A percentile compares a stretch with the other conserved stretches of the same genome.
Evolutionary conservation across 2,797 vertebrate species (phyloP).

Genomic region (Myotis daubentonii): DNA sequence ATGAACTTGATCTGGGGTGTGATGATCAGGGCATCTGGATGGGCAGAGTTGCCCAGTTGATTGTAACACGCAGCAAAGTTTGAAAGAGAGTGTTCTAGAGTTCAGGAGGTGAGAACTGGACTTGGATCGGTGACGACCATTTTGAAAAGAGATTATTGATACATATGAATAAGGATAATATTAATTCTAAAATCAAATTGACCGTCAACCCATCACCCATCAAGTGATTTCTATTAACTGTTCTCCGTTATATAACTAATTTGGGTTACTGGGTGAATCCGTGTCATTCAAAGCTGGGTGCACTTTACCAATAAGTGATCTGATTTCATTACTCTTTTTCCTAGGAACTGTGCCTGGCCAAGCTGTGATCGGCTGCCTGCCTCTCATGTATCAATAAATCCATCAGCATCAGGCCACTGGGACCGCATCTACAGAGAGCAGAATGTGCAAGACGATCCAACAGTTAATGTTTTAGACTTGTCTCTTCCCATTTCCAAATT

Average conservation of each 20-base stretch:
- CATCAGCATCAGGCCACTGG: constrained; percentile 52
- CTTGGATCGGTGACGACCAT: neutral
- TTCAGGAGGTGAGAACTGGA: neutral
- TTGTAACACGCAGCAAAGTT: neutral
- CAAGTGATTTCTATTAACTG: constrained; percentile 16
- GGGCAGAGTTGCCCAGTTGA: neutral
- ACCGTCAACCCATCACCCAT: neutral
- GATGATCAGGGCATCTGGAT: neutral
- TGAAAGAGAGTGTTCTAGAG: neutral
- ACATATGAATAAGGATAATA: constrained; percentile 36
- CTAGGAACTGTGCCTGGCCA: constrained; percentile 61
- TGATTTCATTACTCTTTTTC: constrained; percentile 62
- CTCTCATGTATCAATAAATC: constrained; percentile 73
- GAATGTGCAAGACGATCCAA: constrained; percentile 60
- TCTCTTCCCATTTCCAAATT: constrained; percentile 77
- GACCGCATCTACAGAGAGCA: constrained; percentile 63
- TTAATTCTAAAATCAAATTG: constrained; percentile 37
- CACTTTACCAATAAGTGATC: constrained; percentile 69
- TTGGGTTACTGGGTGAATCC: constrained; percentile 25
- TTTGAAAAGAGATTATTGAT: constrained; percentile 42
- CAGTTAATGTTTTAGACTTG: constrained; percentile 75
- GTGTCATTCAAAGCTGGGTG: constrained; percentile 57
- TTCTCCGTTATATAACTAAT: constrained; percentile 42
- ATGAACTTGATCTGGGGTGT: neutral
- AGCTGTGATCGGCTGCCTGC: constrained; percentile 65